Conservation (phyloP, 2,797 vertebrate genomes). For the Pogonophryne albipinna region DNA sequence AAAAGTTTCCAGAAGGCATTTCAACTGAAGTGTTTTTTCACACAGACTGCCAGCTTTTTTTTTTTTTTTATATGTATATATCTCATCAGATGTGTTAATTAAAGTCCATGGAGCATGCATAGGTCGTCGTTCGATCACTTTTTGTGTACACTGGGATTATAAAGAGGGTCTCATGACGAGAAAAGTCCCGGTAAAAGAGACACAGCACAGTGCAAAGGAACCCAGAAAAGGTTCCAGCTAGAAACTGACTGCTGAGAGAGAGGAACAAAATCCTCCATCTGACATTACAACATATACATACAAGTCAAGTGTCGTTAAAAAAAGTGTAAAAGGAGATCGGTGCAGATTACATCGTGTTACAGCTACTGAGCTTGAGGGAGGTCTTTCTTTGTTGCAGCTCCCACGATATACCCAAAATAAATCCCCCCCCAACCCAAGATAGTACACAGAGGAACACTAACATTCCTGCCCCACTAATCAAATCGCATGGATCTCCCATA, state of each 20-base stretch:
- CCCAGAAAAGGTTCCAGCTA: conserved; percentile 37
- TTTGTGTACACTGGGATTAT: conserved; percentile 61
- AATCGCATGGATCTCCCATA: conserved; percentile 70
- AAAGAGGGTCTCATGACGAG: conserved; percentile 36
- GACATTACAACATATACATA: conserved; percentile 77
- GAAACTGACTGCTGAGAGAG: conserved; percentile 49
- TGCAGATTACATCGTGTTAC: conserved; percentile 64
- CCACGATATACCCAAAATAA: conserved; percentile 74
- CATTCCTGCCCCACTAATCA: conserved; percentile 71
- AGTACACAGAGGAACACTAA: conserved; percentile 74
- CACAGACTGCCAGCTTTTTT: conserved; percentile 56
- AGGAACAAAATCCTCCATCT: conserved; percentile 41
- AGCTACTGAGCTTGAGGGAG: conserved; percentile 58
- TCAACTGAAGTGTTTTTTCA: conserved; percentile 61
- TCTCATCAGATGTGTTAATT: conserved; percentile 72
- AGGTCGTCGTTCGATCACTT: conserved; percentile 75
- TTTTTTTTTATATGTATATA: conserved; percentile 69
- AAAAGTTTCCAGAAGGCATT: conserved; percentile 79
- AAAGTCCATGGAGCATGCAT: conserved; percentile 87
- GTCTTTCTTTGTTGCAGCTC: conserved; percentile 64
- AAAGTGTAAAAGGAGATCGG: conserved; percentile 54
- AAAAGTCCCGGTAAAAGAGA: conserved; percentile 52
- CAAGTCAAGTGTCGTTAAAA: conserved; percentile 59
- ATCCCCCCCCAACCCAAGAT: conserved; percentile 61
- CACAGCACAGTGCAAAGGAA: conserved; percentile 81